Base-by-base conservation (phyloP, 1,140 invertebrate genomes). In the Eriocheir sinensis region DNA sequence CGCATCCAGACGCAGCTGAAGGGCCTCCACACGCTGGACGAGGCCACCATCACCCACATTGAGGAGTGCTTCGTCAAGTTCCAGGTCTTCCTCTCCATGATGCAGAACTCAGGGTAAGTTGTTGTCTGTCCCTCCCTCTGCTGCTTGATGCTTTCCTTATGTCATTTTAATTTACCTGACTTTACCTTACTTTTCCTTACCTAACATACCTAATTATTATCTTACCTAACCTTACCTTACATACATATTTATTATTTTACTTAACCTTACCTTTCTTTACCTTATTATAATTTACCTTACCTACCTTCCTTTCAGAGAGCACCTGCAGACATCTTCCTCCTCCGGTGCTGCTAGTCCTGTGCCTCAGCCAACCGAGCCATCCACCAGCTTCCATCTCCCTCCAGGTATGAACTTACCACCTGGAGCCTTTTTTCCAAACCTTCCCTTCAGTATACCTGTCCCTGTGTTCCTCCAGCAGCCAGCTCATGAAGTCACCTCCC, bases 31-130 rank as follows among this genome's bases (percentile, higher is more conserved):
- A 36, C 60, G 17, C 36, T 90, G 60, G 89, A 90, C 27, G 89
- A 90, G 34, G 30, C 48, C 32, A 90, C 89, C 34, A n/a, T 90
- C 30, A 36, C 44, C 60, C 89, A 90, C 48, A 90, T 90, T 34
- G 89, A 90, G 60, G 48, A 48, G 15, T 90, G 89, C 30, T 90
- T 90, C 36, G 17, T 90, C 8, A 90, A 90, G 32, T 90, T 90
- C 60, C 89, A 90, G 4, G 60, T 34, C 32, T 60, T 89, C 27
- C 60, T 90, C 32, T 60, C 44, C 27, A 30, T 34, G 48, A 60
- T 90, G 36, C 89, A 90, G 38, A 60, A 60, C 34, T 36, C 30
- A 60, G 89, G 48, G 89, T 90, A 41, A 90, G 89, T 48, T 21
- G 2, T 3, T 60, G 53, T 60, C 2, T 60, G n/a, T 88, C 4